phyloP scores from a whole-genome alignment of 2,113 vertebrate species.

The Crotalus viridis region DNA sequence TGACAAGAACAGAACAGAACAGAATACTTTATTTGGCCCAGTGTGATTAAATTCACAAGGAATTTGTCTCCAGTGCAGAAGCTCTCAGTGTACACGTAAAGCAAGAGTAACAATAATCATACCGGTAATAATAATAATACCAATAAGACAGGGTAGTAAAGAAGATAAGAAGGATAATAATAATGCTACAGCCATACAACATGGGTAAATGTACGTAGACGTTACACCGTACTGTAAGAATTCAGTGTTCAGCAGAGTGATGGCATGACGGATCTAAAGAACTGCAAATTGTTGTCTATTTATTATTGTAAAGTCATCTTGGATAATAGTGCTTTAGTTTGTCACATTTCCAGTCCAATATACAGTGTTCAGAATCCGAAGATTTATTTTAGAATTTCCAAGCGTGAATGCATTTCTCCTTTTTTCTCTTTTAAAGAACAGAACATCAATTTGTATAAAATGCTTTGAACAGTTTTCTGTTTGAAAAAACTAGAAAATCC shows the following conservation, averaged over 20 bases:
- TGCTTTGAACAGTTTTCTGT: not conserved
- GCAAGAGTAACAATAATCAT: not conserved
- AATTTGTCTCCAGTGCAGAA: not conserved
- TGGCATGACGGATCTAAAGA: not conserved
- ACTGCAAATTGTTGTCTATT: not conserved
- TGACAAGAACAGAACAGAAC: not conserved
- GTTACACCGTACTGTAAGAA: not conserved
- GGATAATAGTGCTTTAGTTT: not conserved
- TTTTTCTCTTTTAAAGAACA: not conserved
- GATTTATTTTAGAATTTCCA: not conserved
- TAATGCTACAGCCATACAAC: not conserved
- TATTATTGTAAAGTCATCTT: not conserved
- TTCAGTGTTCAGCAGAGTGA: not conserved
- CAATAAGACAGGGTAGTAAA: not conserved
- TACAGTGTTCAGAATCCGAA: not conserved
- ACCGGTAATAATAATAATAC: not conserved
- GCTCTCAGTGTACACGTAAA: not conserved
- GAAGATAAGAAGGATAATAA: not conserved
- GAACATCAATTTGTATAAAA: not conserved
- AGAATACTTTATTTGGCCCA: not conserved
- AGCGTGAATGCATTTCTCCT: not conserved
- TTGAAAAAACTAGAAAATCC: not conserved
- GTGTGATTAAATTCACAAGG: not conserved
- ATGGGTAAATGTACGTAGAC: not conserved
- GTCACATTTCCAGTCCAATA: not conserved